Conservation (phyloP, 2,888 invertebrate species). For the Tipula vernalis region DNA sequence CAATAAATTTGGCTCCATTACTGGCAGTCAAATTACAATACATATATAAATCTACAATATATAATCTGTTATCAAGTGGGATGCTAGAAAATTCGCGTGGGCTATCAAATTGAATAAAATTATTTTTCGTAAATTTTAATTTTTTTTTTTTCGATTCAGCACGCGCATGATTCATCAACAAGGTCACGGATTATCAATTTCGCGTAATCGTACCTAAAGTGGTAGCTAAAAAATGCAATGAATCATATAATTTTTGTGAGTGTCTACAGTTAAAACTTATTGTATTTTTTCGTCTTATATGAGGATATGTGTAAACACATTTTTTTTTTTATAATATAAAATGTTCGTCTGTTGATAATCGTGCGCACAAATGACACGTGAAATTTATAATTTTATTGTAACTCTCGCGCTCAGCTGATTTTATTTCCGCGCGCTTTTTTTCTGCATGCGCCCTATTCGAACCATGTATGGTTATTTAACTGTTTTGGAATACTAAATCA, state of each 20-base stretch:
- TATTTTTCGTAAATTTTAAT: background rate
- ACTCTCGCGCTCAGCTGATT: background rate
- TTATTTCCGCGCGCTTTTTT: background rate
- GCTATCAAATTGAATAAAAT: background rate
- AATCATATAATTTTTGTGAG: background rate
- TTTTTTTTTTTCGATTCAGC: background rate
- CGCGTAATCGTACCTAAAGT: background rate
- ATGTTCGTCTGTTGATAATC: background rate
- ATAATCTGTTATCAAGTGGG: background rate
- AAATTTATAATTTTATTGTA: background rate
- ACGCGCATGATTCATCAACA: background rate
- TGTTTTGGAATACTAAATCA: background rate
- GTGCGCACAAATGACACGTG: background rate
- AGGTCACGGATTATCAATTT: background rate
- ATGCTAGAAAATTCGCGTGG: background rate
- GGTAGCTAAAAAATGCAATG: background rate
- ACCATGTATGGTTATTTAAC: background rate
- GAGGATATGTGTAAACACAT: background rate
- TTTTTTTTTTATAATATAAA: background rate
- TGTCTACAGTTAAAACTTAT: background rate
- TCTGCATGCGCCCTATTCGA: background rate
- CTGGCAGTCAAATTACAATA: background rate
- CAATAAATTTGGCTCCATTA: background rate
- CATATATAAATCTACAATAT: background rate
- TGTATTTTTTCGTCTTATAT: background rate